Evolutionary conservation across 2,113 vertebrate species (phyloP).

Genomic region (Caloenas nicobarica): DNA sequence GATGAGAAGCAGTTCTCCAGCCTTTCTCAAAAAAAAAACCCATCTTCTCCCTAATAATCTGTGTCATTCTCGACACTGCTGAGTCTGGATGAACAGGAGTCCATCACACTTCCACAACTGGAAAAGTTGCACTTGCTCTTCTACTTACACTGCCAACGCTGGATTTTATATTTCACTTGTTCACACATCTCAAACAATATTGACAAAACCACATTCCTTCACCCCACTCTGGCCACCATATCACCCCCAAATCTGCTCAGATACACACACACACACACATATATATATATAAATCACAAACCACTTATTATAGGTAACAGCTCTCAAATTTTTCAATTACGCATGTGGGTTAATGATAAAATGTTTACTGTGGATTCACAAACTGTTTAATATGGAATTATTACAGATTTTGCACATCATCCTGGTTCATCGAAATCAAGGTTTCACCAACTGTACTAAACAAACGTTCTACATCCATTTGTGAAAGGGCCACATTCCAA

Average conservation of each 20-base stretch:
- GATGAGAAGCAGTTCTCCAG: background rate
- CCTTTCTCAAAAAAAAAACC: background rate
- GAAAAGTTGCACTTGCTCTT: background rate
- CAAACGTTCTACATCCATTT: background rate
- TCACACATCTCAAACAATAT: background rate
- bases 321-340: background rate
- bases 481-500: accelerated
- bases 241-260: background rate
- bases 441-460: background rate
- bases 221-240: background rate
- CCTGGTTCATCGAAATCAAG: background rate
- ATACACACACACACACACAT: background rate
- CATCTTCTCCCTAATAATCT: background rate
- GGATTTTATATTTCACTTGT: background rate
- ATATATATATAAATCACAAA: background rate
- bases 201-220: background rate
- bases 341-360: background rate
- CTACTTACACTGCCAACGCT: background rate
- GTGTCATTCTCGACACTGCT: background rate
- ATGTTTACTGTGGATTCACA: background rate
- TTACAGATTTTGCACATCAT: background rate
- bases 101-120: background rate
- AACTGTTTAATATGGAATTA: background rate
- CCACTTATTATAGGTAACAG: background rate
- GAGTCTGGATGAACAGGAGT: background rate